phyloP scores from a whole-genome alignment of 2,888 invertebrate genomes.

The Pristionchus maxplancki region DNA sequence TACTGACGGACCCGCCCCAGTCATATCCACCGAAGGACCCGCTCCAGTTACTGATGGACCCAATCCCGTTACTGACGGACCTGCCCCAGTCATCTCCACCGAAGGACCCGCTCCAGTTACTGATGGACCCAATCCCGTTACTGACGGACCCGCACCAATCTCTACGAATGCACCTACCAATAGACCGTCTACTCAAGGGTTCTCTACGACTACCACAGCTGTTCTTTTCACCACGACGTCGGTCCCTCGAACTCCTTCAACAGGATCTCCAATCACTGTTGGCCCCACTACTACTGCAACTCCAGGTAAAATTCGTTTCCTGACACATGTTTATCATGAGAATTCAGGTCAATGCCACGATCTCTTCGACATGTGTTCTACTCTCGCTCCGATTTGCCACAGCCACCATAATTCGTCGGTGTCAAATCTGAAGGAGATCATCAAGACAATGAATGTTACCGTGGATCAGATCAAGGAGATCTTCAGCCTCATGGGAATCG shows the following conservation, averaged over 20 bases:
- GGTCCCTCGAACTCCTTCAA: background rate
- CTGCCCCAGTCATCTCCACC: background rate
- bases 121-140: no score
- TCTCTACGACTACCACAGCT: background rate
- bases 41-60: background rate
- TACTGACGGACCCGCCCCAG: no score
- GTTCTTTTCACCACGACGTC: background rate
- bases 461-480: constrained; percentile 18
- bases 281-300: background rate
- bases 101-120: background rate
- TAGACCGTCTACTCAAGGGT: background rate
- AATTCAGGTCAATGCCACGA: constrained; percentile 7
- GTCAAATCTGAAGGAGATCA: constrained; percentile 34
- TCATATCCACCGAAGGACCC: background rate
- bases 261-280: background rate
- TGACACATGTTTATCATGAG: background rate
- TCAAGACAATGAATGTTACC: constrained; percentile 18
- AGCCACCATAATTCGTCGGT: constrained; percentile 20
- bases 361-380: constrained; percentile 31
- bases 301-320: background rate
- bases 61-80: background rate
- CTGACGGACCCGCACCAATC: no score
- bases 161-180: no score
- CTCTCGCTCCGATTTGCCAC: constrained; percentile 34
- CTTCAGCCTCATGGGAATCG: constrained; percentile 8